Evolutionary conservation across 2,113 vertebrate genomes (phyloP), one percentile per base, ranked within the genome.

Genomic region (Canis aureus): DNA sequence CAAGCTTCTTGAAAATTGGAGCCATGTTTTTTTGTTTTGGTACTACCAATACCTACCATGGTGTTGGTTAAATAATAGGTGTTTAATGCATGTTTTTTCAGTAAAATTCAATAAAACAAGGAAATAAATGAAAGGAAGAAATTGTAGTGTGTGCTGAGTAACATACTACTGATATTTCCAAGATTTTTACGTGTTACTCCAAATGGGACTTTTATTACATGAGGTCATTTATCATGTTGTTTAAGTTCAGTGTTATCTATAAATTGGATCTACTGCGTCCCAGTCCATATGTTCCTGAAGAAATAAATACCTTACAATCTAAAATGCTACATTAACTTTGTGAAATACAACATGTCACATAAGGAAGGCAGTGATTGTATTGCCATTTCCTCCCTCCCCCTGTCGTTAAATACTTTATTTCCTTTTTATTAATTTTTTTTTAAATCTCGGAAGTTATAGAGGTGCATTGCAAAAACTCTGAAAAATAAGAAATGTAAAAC

Each of bases 381-480:
- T 93, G 32, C 51, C 38, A 12, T 60, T 95, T 85, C 25, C 35
- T 59, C n/a, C 35, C 23, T 93, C 11, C 59, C 38, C 4, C 13
- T 74, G 3, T 19, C 43, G 25, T 64, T 71, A 57, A 84, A 64
- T 80, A 25, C 86, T 67, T 86, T 80, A 57, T 89, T 90, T 90
- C n/a, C 8, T 7, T 73, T 83, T 80, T 69, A 84, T 67, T 88
- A n/a, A 17, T 76, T 51, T 91, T 96, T 96, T 38, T 96, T 86
- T 51, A 64, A 93, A 64, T 71, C 29, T 66, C 3, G 81, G 35
- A 88, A 76, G 20, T 74, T 80, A 60, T 10, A 82, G 25, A 67
- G 85, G 12, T 5, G 64, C 9, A 57, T 86, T 71, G 29, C 38
- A 83, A 71, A 82, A 90, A 49, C 9, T 27, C 86, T 94, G 19